Conservation (phyloP, 2,888 invertebrate genomes). For the Deilephila elpenor region DNA sequence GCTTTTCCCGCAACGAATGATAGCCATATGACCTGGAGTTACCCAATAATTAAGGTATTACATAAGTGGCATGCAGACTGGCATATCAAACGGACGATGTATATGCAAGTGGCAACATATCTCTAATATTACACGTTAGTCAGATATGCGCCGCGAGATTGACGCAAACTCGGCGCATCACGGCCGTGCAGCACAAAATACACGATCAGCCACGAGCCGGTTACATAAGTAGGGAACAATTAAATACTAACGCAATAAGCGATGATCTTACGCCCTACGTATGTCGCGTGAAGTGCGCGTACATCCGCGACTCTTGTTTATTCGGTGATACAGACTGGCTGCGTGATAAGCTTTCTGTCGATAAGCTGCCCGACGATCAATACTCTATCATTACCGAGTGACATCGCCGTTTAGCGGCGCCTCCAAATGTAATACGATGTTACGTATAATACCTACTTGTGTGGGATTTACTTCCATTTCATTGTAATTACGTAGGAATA, state of each 20-base stretch:
- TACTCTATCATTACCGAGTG: slow-evolving; percentile 17
- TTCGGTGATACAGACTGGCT: slow-evolving; percentile 36
- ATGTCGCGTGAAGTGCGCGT: slow-evolving; percentile 30
- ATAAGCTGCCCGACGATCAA: slow-evolving; percentile 39
- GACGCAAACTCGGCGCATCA: slow-evolving; percentile 64
- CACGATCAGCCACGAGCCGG: slow-evolving; percentile 50
- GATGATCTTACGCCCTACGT: slow-evolving; percentile 53
- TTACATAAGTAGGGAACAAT: slow-evolving; percentile 53
- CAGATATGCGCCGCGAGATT: slow-evolving; percentile 60
- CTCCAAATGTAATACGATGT: not conserved
- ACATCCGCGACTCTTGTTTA: slow-evolving; percentile 27
- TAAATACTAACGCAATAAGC: slow-evolving; percentile 47
- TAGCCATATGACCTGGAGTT: not conserved
- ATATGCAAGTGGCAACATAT: slow-evolving; percentile 34
- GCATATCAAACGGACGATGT: slow-evolving; percentile 13
- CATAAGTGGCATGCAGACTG: slow-evolving; percentile 16
- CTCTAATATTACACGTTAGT: slow-evolving; percentile 62
- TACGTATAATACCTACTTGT: no score
- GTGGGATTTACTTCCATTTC: no score
- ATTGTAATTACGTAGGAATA: no score
- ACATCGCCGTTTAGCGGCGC: not conserved
- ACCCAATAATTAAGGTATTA: slow-evolving; percentile 29
- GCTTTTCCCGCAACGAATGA: no score
- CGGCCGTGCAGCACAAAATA: slow-evolving; percentile 57
- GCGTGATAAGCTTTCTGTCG: slow-evolving; percentile 48